Conservation (phyloP, 2,797 vertebrate genomes). For the Nyctalus aviator region DNA sequence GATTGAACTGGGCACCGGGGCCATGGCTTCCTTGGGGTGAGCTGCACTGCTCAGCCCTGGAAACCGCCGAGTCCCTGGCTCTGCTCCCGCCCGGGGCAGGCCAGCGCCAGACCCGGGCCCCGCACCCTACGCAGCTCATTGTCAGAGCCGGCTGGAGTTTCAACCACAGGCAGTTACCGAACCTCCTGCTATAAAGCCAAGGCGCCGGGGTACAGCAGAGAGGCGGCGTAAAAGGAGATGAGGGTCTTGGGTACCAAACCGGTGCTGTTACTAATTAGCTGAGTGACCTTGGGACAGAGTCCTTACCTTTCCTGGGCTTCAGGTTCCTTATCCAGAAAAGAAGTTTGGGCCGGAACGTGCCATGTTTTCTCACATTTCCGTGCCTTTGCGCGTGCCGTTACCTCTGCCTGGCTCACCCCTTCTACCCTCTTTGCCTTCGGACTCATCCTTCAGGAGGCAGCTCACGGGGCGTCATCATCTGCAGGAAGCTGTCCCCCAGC, state of each 20-base stretch:
- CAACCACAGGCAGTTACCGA: not conserved
- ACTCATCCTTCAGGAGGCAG: not conserved
- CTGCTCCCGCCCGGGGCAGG: conserved; percentile 40
- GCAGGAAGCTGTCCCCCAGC: not conserved
- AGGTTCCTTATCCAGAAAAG: conserved; percentile 42
- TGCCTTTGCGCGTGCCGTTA: not conserved
- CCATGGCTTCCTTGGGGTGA: conserved; percentile 66
- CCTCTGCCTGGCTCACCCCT: not conserved
- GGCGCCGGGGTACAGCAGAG: not conserved
- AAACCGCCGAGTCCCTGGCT: conserved; percentile 69
- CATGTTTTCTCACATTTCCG: not conserved
- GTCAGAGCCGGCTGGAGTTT: not conserved
- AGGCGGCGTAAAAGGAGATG: not conserved
- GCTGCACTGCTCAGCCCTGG: conserved; percentile 48
- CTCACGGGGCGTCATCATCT: not conserved
- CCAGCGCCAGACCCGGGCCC: not conserved
- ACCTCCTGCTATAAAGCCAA: not conserved
- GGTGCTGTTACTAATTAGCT: not conserved
- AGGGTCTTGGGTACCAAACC: not conserved
- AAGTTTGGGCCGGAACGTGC: not conserved
- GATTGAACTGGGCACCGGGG: conserved; percentile 67
- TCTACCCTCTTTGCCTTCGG: not conserved
- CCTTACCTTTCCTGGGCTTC: conserved; percentile 52
- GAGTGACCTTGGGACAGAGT: conserved; percentile 55
- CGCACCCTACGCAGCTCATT: not conserved